Evolutionary conservation across 2,113 vertebrate species (phyloP).

Genomic region (Hippocampus comes): DNA sequence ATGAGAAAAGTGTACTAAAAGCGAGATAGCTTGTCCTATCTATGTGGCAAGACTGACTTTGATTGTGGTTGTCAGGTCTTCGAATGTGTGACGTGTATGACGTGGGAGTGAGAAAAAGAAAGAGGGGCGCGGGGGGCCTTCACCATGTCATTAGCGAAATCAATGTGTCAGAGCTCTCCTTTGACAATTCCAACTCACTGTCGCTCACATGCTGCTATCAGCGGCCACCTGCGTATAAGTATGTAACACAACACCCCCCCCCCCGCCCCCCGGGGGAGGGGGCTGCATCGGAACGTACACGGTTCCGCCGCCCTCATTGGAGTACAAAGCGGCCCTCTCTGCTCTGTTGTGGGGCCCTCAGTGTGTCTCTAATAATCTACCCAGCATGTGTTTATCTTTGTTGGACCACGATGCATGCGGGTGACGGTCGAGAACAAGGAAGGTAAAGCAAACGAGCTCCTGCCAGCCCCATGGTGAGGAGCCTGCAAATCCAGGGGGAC

Average conservation of each 20-base stretch:
- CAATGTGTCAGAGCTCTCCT: constrained; percentile 40
- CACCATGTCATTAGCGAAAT: constrained; percentile 44
- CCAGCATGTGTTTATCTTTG: constrained; percentile 75
- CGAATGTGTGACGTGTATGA: not conserved
- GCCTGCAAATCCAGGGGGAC: constrained; percentile 63
- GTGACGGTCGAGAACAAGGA: constrained; percentile 48
- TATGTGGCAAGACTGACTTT: not conserved
- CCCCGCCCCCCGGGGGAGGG: constrained; percentile 2
- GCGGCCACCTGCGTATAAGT: constrained; percentile 65
- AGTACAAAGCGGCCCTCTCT: constrained; percentile 60
- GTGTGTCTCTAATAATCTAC: constrained; percentile 70
- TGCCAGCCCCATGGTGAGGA: constrained; percentile 62
- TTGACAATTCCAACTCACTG: constrained; percentile 57
- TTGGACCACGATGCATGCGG: constrained; percentile 69
- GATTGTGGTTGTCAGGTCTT: not conserved
- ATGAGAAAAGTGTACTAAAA: too few relatives aligned
- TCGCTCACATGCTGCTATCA: constrained; percentile 50
- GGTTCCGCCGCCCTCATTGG: constrained; percentile 32
- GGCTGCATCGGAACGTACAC: constrained; percentile 55
- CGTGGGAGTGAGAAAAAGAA: constrained; percentile 5
- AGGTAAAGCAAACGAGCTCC: constrained; percentile 51
- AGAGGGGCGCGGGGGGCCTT: not conserved
- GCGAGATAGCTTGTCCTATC: not conserved
- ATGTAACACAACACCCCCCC: constrained; percentile 55
- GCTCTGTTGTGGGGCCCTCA: constrained; percentile 57